Conservation (phyloP, 64 coral and sea anemone genomes). For the Orbicella faveolata region DNA sequence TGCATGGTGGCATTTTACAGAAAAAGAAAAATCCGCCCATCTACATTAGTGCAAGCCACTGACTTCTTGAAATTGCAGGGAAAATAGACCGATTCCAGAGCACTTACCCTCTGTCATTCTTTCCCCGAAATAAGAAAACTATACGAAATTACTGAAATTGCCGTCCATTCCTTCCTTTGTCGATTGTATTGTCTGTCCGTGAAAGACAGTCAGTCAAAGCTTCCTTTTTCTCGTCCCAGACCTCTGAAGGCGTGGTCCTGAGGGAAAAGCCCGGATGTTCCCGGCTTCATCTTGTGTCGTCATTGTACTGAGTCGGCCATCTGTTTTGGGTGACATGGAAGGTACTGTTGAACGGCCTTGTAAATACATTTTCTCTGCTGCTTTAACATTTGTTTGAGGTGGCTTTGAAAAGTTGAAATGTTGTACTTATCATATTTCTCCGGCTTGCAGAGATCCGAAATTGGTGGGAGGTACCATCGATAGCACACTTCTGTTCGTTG, state of each 20-base stretch:
- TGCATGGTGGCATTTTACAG: too few species aligned
- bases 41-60: too few species aligned
- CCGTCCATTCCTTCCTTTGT: too few species aligned
- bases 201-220: neutral
- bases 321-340: conserved; percentile 99
- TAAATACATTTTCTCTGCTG: conserved; percentile 75
- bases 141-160: too few species aligned
- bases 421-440: conserved; percentile 66
- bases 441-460: conserved; percentile 95
- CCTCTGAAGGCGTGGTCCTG: conserved; percentile 65
- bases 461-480: conserved; percentile 99
- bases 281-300: conserved; percentile 79
- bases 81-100: too few species aligned
- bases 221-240: conserved; percentile 10
- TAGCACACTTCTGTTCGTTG: conserved; percentile 99
- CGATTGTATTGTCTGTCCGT: neutral
- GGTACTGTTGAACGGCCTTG: conserved; percentile 76
- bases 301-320: conserved; percentile 95
- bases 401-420: conserved; percentile 60
- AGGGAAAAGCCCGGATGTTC: conserved; percentile 54
- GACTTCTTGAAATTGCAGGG: too few species aligned
- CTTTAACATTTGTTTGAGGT: conserved; percentile 68
- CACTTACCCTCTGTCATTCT: too few species aligned
- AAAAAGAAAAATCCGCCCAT: too few species aligned
- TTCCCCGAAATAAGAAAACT: too few species aligned